Conservation (phyloP, 37 sponge, comb jelly and placozoan species). For the Amphimedon queenslandica region DNA sequence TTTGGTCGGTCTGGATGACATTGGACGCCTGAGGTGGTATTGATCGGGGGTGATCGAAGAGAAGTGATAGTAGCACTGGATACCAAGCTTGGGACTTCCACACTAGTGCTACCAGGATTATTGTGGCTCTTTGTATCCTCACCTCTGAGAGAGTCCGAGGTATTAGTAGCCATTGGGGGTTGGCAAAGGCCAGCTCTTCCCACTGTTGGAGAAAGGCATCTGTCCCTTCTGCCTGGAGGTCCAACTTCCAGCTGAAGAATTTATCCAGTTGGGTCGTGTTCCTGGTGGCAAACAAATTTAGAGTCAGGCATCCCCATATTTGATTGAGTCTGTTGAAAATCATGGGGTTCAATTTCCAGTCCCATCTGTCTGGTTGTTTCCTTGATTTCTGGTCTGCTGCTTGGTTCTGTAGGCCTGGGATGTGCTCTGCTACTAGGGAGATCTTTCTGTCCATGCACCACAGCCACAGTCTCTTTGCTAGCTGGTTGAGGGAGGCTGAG, state of each 20-base stretch:
- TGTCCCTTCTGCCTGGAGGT: conserved; percentile 7
- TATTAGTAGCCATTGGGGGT: conserved; percentile 51
- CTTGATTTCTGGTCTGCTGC: conserved; percentile 23
- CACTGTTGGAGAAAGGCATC: conserved; percentile 19
- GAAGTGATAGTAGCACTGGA: conserved; percentile 3
- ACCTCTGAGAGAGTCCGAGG: conserved; percentile 31
- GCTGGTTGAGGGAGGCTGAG: conserved; percentile 4
- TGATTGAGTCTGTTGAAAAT: conserved; percentile 11
- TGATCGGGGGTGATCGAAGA: not conserved
- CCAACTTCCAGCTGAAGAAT: conserved; percentile 35
- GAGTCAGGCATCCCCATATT: conserved; percentile 7
- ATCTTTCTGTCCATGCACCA: conserved; percentile 34
- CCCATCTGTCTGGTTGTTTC: conserved; percentile 22
- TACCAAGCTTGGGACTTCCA: conserved; percentile 31
- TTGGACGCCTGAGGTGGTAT: not conserved
- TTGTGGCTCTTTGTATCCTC: not conserved
- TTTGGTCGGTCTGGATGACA: not conserved
- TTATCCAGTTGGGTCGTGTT: conserved; percentile 23
- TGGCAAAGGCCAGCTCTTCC: not conserved
- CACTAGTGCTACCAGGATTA: conserved; percentile 8
- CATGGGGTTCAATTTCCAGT: conserved; percentile 38
- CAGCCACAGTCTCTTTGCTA: conserved; percentile 24
- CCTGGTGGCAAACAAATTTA: conserved; percentile 53
- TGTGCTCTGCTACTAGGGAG: conserved; percentile 8
- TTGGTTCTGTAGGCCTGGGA: conserved; percentile 17